Conservation (phyloP, 92 coral and sea anemone genomes). For the Isaurus tuberculatus region DNA sequence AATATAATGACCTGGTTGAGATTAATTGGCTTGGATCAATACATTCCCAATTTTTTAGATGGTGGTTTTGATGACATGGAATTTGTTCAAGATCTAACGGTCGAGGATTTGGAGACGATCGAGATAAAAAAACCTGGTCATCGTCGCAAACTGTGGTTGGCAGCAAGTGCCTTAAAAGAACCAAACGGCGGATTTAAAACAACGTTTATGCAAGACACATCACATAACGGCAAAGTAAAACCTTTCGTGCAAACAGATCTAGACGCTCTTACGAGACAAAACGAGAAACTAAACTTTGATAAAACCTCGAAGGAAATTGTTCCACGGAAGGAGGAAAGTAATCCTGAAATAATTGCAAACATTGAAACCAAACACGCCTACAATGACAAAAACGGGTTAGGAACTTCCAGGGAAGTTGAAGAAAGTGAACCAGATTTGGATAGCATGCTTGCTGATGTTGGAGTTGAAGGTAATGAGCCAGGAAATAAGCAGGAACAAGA, state of each 20-base stretch:
- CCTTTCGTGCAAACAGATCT: conserved; percentile 41
- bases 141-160: conserved; percentile 90
- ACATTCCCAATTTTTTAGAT: conserved; percentile 89
- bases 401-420: background rate
- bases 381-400: background rate
- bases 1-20: conserved; percentile 93
- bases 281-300: background rate
- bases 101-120: conserved; percentile 87
- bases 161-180: conserved; percentile 72
- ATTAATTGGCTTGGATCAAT: conserved; percentile 88
- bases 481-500: conserved; percentile 27
- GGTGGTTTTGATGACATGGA: conserved; percentile 99
- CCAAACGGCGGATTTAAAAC: conserved; percentile 37
- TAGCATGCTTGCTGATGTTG: conserved; percentile 29
- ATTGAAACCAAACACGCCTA: background rate
- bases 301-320: background rate
- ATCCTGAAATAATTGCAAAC: background rate
- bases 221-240: conserved; percentile 11
- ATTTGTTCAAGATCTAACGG: conserved; percentile 87
- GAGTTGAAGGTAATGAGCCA: background rate
- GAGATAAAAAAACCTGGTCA: conserved; percentile 93
- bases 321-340: background rate
- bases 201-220: conserved; percentile 2
- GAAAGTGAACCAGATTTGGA: conserved; percentile 48
- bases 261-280: conserved; percentile 8